These are phyloP conservation scores for Crotalus helleri DNA, from an alignment of 2,113 vertebrate genomes.

Conservation along the genomic window DNA sequence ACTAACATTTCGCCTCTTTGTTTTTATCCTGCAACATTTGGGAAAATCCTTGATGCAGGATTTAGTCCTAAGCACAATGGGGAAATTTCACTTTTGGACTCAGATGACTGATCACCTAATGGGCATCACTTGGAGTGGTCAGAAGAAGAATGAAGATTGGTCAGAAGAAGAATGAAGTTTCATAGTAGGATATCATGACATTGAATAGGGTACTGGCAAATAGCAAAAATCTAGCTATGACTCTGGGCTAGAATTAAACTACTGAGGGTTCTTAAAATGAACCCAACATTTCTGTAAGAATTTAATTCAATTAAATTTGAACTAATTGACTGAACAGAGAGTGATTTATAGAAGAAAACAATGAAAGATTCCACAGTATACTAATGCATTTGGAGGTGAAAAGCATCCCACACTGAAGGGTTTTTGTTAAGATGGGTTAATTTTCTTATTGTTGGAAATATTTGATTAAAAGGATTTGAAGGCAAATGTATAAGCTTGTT, in stretches of 20 bases:
- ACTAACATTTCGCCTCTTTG: not conserved
- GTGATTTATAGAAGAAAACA: not conserved
- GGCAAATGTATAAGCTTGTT: not conserved
- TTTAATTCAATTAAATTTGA: not conserved
- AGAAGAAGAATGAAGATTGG: not conserved
- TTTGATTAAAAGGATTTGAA: not conserved
- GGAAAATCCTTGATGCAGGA: not conserved
- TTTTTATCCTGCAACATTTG: not conserved
- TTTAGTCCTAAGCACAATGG: not conserved
- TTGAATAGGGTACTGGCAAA: not conserved
- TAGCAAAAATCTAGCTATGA: not conserved
- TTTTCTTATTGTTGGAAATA: not conserved
- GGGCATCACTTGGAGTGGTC: not conserved
- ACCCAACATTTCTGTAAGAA: not conserved
- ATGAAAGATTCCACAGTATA: no score
- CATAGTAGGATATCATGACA: not conserved
- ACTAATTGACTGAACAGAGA: not conserved
- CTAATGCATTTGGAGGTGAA: not conserved
- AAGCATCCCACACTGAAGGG: no score
- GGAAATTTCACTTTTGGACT: not conserved
- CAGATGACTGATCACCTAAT: not conserved
- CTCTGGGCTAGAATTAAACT: not conserved
- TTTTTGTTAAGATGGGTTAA: not conserved
- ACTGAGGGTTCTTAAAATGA: not conserved
- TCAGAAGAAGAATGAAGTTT: not conserved